These are phyloP conservation scores for Phataginus tricuspis DNA, from an alignment of 2,797 vertebrate species.

Conservation along the genomic window DNA sequence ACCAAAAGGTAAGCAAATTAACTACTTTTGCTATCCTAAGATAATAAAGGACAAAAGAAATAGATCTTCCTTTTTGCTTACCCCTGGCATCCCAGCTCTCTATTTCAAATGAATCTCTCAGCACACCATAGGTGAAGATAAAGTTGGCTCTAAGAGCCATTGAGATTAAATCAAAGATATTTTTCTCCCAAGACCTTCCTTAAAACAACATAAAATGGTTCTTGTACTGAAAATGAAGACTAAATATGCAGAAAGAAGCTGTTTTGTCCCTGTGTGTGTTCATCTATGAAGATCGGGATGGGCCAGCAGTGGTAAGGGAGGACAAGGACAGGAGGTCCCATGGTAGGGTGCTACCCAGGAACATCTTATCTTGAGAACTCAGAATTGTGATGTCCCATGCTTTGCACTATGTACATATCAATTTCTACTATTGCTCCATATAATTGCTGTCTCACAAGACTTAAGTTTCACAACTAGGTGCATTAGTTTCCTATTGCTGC, in stretches of 20 bases:
- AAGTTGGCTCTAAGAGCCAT: background rate
- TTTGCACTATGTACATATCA: background rate
- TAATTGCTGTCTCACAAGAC: background rate
- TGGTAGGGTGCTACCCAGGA: background rate
- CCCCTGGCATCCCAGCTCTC: background rate
- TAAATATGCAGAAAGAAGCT: background rate
- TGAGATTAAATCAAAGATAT: background rate
- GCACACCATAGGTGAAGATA: background rate
- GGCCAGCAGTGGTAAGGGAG: background rate
- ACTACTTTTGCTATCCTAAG: background rate
- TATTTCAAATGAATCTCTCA: background rate
- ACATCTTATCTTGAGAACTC: background rate
- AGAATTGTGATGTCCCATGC: background rate
- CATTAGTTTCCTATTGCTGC: background rate
- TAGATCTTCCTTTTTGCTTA: background rate
- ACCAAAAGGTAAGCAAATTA: background rate
- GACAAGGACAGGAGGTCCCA: background rate
- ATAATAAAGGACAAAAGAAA: constrained; percentile 27
- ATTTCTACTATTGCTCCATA: background rate
- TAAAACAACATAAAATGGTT: background rate
- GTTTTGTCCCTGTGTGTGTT: background rate
- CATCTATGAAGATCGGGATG: background rate
- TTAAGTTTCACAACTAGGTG: background rate
- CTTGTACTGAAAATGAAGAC: background rate
- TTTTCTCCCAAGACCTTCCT: background rate